Evolutionary conservation across 2,888 invertebrate genomes (phyloP).

Genomic region (Pseudococcus longispinus): DNA sequence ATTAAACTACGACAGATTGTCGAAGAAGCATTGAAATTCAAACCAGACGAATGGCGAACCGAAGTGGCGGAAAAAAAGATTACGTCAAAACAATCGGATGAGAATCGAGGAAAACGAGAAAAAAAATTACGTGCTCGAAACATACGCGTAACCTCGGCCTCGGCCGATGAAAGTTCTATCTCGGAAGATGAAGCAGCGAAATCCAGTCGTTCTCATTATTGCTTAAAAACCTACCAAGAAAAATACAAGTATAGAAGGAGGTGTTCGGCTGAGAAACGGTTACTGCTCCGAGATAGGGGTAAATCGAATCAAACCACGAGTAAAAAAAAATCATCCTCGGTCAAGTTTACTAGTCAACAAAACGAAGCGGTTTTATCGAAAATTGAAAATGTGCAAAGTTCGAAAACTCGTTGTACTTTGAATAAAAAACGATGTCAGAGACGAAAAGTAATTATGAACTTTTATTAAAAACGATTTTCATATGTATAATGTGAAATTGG

Average conservation of each 20-base stretch:
- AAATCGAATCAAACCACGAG: neutral
- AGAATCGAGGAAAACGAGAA: neutral
- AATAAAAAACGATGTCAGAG: neutral
- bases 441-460: neutral
- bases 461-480: neutral
- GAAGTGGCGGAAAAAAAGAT: neutral
- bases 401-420: neutral
- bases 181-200: conserved; percentile 4
- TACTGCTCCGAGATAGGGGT: neutral
- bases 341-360: neutral
- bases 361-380: neutral
- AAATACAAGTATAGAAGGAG: neutral
- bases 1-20: neutral
- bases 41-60: neutral
- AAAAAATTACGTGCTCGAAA: conserved; percentile 14
- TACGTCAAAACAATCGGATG: neutral
- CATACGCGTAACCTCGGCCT: neutral
- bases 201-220: neutral
- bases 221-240: neutral
- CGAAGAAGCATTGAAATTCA: neutral
- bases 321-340: neutral
- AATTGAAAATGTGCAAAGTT: neutral
- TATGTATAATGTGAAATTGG: too few species aligned
- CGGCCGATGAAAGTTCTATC: neutral
- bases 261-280: neutral